Evolutionary conservation across 2,797 vertebrate genomes (phyloP).

Genomic region (Parauchenoglanis punctatus): DNA sequence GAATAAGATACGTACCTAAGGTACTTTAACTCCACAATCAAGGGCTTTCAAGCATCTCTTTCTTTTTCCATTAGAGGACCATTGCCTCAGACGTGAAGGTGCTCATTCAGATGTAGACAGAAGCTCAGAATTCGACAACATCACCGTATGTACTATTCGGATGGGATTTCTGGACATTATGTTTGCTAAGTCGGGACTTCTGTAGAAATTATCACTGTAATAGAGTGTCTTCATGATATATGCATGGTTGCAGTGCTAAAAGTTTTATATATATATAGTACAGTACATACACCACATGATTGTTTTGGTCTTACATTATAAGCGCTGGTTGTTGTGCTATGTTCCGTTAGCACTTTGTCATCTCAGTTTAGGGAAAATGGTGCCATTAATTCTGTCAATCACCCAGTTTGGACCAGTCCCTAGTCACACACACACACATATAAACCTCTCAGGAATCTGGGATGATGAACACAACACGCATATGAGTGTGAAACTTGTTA

Average conservation of each 20-base stretch:
- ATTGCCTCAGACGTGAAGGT: not conserved
- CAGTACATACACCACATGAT: not conserved
- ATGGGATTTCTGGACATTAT: not conserved
- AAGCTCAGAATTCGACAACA: not conserved
- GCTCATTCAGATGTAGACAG: not conserved
- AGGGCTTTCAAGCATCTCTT: not conserved
- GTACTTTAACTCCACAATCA: not conserved
- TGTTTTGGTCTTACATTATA: not conserved
- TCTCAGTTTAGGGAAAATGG: not conserved
- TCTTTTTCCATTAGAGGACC: not conserved
- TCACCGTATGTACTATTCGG: not conserved
- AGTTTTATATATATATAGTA: not conserved
- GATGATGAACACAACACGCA: not conserved
- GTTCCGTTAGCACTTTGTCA: not conserved
- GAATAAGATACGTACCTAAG: not conserved
- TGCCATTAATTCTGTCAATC: conserved; percentile 3
- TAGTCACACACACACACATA: not conserved
- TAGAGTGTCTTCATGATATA: not conserved
- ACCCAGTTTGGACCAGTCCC: not conserved
- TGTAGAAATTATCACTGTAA: not conserved
- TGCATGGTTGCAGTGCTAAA: not conserved
- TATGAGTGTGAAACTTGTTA: conserved; percentile 2
- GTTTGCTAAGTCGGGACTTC: not conserved
- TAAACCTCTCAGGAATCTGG: not conserved
- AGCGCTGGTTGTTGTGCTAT: not conserved